Evolutionary conservation across 2,797 vertebrate genomes (phyloP).

Genomic region (Anguilla pacifica): DNA sequence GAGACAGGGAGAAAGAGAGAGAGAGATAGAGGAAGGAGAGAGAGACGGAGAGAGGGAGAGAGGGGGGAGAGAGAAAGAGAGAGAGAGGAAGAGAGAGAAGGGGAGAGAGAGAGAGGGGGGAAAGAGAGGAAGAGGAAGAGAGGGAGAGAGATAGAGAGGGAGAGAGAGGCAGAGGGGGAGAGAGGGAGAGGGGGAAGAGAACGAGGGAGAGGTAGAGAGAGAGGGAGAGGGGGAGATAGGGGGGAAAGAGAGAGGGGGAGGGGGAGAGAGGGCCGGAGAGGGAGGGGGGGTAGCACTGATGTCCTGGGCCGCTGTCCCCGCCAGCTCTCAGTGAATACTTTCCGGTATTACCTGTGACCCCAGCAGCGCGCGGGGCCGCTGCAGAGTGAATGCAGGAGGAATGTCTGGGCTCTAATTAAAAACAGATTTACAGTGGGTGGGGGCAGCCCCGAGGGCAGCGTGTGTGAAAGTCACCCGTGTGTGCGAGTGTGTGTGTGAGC

Average conservation of each 20-base stretch:
- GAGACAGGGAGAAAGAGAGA: not conserved
- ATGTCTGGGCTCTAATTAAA: not conserved
- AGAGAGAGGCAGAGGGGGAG: not conserved
- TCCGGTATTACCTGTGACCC: not conserved
- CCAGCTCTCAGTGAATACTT: not conserved
- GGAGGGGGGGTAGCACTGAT: too few species aligned
- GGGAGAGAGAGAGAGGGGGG: not conserved
- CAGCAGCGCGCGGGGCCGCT: not conserved
- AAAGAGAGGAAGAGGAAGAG: too few species aligned
- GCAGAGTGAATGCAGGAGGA: not conserved
- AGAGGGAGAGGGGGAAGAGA: too few species aligned
- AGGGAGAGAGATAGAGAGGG: not conserved
- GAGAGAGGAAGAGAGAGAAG: not conserved
- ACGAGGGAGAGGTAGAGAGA: too few species aligned
- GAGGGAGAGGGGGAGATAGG: not conserved
- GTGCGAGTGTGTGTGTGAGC: not conserved
- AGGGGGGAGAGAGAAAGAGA: not conserved
- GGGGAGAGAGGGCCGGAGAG: not conserved
- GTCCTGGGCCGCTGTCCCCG: not conserved
- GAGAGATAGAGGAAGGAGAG: not conserved
- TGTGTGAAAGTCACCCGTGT: not conserved
- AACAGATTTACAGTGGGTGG: slow-evolving; percentile 13
- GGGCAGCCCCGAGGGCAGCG: not conserved
- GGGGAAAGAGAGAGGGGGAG: not conserved
- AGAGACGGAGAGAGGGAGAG: not conserved